Base-by-base conservation (phyloP, 2,888 invertebrate species). In the Zygogramma bicolorata region DNA sequence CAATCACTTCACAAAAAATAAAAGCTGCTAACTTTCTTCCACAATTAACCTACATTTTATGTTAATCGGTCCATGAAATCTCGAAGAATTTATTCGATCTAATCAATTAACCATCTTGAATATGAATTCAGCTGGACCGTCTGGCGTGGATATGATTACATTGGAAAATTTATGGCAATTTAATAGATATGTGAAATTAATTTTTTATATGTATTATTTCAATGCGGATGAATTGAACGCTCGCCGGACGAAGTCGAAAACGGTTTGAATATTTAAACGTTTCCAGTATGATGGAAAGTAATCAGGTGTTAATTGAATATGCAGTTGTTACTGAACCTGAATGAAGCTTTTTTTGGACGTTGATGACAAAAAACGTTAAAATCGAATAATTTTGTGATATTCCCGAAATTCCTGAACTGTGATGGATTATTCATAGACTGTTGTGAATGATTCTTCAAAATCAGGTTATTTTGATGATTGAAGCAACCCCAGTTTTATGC, bases 1-100 rank as follows among this genome's bases (percentile, higher is more conserved):
- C n/a, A 15, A 15, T 42, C 42, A 18, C 18, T 2, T 4, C 15
- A 18, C 18, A 42, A 53, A 53, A 53, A 53, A 25, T 27, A n/a
- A 1, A 53, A 53, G 53, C 25, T 53, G 25, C 4, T 53, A 27
- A 27, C 53, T 53, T 53, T 53, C 27, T 53, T 25, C 53, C 10
- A 53, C 27, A 22, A 53, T 53, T 53, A 53, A 53, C 53, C 53
- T 53, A 53, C 13, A 53, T 53, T 53, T 53, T 53, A 53, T 53
- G 22, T 25, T 25, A 27, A 53, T 53, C n/a, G 20, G 7, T 10
- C 8, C 20, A 2, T 20, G 15, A 2, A 27, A 53, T 53, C 25
- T 15, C n/a, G 2, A 18, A 15, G 15, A 42, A 42, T 42, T 53
- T n/a, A 53, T 53, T 53, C 53, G 10, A 27, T n/a, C 53, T n/a